phyloP scores from a whole-genome alignment of 1,140 invertebrate species.

The Eulimnadia texana region DNA sequence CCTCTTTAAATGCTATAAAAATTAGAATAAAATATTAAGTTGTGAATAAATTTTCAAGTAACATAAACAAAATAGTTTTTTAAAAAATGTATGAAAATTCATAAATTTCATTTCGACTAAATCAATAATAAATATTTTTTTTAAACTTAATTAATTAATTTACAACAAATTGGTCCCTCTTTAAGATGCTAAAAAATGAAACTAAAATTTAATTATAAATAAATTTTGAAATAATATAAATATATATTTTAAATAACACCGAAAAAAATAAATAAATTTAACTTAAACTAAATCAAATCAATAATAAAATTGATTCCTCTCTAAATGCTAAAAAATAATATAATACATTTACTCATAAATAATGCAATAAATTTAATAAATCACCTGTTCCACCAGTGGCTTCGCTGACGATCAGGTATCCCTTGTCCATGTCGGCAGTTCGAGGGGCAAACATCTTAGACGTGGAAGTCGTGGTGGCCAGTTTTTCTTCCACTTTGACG shows the following conservation, averaged over 20 bases:
- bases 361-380: slow-evolving; percentile 27
- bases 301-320: background rate
- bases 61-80: background rate
- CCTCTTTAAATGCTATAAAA: slow-evolving; percentile 65
- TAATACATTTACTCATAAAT: background rate
- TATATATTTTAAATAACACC: no score
- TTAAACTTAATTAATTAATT: background rate
- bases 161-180: background rate
- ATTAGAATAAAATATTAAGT: slow-evolving; percentile 6
- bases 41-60: background rate
- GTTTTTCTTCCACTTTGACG: background rate
- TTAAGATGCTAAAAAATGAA: no score
- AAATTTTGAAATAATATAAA: slow-evolving; percentile 5
- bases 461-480: slow-evolving; percentile 24
- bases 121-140: background rate
- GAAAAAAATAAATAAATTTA: background rate
- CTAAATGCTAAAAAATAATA: no score
- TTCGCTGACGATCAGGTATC: slow-evolving; percentile 76
- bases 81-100: background rate
- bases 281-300: background rate
- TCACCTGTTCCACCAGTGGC: slow-evolving; percentile 68
- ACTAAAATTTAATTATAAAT: background rate
- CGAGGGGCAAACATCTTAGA: slow-evolving; percentile 57
- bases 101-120: background rate
- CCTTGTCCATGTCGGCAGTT: slow-evolving; percentile 84